phyloP scores from a whole-genome alignment of 2,113 vertebrate genomes.

The Turnix velox region DNA sequence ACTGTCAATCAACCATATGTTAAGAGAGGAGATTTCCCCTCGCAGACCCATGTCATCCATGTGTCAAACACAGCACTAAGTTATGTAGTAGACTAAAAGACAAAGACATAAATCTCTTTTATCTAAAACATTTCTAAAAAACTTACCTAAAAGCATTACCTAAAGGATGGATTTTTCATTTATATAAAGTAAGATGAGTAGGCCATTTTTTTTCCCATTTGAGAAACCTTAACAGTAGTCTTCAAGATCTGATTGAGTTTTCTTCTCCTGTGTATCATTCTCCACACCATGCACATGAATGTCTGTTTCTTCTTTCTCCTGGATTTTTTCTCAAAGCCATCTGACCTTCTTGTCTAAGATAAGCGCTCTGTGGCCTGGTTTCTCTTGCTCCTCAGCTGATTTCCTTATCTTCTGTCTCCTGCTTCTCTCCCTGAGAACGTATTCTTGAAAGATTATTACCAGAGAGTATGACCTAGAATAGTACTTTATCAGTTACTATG shows the following conservation, averaged over 20 bases:
- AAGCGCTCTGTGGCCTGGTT: neutral
- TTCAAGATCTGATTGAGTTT: neutral
- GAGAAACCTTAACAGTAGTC: neutral
- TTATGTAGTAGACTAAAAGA: neutral
- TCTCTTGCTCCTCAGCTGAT: neutral
- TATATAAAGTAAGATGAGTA: neutral
- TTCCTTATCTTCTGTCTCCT: constrained; percentile 15
- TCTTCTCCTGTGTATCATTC: neutral
- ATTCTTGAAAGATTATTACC: constrained; percentile 24
- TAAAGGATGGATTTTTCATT: neutral
- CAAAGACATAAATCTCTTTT: neutral
- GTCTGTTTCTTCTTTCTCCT: neutral
- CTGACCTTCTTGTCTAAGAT: neutral
- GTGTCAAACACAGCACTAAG: neutral
- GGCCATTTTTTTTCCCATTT: neutral
- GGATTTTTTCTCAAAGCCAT: neutral
- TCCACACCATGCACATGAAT: neutral
- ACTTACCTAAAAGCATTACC: neutral
- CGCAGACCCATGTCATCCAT: neutral
- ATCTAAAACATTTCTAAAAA: neutral
- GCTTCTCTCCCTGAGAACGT: neutral
- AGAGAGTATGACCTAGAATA: constrained; percentile 16
- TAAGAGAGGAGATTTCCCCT: neutral
- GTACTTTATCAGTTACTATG: neutral
- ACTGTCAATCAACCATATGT: neutral